Percentiles rank a stretch among this genome's conserved stretches.
Conservation (phyloP, 2,888 invertebrate species). For the Tribolium freemani region DNA sequence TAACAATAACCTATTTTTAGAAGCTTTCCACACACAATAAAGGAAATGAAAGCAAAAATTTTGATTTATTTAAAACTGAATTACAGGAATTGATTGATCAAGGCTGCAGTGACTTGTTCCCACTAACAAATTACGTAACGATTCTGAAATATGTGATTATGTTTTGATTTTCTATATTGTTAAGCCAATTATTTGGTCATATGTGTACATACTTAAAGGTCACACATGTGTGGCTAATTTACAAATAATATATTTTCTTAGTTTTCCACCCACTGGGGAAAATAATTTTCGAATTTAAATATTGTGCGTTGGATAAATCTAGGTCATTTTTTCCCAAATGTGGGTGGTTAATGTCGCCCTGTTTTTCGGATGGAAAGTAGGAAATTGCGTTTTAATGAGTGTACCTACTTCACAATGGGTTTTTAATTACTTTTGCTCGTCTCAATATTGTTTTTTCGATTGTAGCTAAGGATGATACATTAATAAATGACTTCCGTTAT, state of each 20-base stretch:
- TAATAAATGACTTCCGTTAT: not conserved
- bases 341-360: constrained; percentile 13
- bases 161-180: not conserved
- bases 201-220: not conserved
- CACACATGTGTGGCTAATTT: not conserved
- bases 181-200: not conserved
- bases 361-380: constrained; percentile 18
- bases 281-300: constrained; percentile 33
- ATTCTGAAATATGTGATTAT: not conserved
- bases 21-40: too few species aligned
- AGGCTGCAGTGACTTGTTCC: not conserved
- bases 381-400: constrained; percentile 32
- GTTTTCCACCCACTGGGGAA: constrained; percentile 12
- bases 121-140: not conserved
- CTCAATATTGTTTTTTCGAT: not conserved
- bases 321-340: constrained; percentile 4
- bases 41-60: too few species aligned
- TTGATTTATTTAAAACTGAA: too few species aligned
- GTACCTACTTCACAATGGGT: constrained; percentile 11
- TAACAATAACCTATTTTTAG: too few species aligned
- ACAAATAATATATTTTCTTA: not conserved
- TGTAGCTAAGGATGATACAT: not conserved
- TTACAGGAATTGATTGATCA: not conserved
- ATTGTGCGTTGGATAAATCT: constrained; percentile 17
- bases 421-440: constrained; percentile 30